These are phyloP conservation scores for Bursaphelenchus okinawaensis DNA, from an alignment of 2,888 invertebrate genomes.

Conservation along the genomic window DNA sequence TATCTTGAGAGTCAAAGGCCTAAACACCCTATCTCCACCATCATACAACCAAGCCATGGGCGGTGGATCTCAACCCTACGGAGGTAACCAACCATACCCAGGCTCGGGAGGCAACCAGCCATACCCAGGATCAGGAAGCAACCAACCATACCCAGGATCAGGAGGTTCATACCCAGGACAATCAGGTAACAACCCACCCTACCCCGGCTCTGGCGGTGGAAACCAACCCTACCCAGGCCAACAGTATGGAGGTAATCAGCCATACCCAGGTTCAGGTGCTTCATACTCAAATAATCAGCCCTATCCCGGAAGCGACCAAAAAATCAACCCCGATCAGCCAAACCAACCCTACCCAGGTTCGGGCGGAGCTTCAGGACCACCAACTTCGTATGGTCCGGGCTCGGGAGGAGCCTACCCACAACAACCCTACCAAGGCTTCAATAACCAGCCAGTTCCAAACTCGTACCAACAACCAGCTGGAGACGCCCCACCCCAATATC, in stretches of 20 bases:
- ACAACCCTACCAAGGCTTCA: conserved; percentile 3
- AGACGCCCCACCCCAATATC: conserved; percentile 22
- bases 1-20: conserved; percentile 40
- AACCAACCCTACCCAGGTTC: neutral
- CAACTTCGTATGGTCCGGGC: neutral
- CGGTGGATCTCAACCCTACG: conserved; percentile 18
- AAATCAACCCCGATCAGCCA: too few relatives aligned
- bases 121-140: neutral
- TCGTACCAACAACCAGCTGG: neutral
- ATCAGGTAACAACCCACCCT: neutral
- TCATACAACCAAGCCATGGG: conserved; percentile 4
- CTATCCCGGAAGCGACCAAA: neutral
- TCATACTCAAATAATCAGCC: neutral
- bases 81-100: conserved; percentile 7
- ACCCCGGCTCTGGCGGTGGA: neutral
- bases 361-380: neutral
- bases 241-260: too few relatives aligned
- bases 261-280: neutral
- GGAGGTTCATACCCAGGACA: neutral
- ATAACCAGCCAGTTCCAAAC: neutral
- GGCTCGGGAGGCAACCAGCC: conserved; percentile 8
- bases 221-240: too few relatives aligned
- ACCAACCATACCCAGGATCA: neutral
- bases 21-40: conserved; percentile 18
- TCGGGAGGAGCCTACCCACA: conserved; percentile 2